phyloP scores from a whole-genome alignment of 2,888 invertebrate genomes.

The Drosophila anceps region DNA sequence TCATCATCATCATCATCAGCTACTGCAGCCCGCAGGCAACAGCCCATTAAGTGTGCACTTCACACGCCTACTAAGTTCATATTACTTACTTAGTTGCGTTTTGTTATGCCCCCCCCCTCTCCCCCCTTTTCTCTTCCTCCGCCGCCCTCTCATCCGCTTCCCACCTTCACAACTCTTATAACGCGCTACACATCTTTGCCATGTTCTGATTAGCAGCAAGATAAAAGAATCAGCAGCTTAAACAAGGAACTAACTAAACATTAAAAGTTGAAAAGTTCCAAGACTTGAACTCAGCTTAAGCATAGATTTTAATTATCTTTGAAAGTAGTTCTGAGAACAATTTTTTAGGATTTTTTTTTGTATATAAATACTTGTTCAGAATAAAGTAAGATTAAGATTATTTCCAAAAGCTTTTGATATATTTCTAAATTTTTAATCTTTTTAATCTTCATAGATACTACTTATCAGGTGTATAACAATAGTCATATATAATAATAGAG shows the following conservation, averaged over 20 bases:
- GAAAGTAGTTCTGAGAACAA: no score
- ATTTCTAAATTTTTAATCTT: no score
- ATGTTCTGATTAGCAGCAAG: slow-evolving; percentile 8
- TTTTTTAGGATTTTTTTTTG: no score
- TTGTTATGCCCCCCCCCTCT: slow-evolving; percentile 29
- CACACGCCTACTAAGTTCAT: slow-evolving; percentile 74
- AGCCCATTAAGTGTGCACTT: slow-evolving; percentile 70
- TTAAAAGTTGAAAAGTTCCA: background rate
- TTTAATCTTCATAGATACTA: no score
- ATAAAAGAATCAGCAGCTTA: background rate
- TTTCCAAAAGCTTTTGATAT: no score
- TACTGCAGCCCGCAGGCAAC: slow-evolving; percentile 50
- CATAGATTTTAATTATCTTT: background rate
- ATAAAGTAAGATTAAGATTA: no score
- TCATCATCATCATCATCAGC: background rate
- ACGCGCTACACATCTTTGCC: background rate
- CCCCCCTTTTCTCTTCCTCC: no score
- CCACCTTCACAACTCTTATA: background rate
- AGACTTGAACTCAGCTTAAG: background rate
- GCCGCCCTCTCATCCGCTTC: background rate
- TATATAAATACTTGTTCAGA: no score
- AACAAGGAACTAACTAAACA: background rate
- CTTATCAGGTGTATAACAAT: no score
- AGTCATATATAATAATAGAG: no score
- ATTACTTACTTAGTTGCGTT: slow-evolving; percentile 75